phyloP scores from a whole-genome alignment of 2,113 vertebrate species.

The Murina feae region DNA sequence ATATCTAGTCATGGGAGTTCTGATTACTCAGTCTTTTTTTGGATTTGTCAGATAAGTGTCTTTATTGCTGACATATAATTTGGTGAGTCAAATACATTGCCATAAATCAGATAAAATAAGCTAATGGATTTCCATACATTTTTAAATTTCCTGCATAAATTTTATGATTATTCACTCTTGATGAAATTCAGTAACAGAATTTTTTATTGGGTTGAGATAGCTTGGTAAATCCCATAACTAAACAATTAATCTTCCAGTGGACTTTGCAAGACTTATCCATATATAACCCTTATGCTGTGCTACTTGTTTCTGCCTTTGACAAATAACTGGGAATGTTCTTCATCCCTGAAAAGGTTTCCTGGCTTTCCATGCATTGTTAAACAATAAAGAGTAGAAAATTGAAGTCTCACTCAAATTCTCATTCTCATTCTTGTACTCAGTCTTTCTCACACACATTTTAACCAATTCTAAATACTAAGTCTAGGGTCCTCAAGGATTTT shows the following conservation, averaged over 20 bases:
- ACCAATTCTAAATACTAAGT: not conserved
- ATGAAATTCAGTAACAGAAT: slow-evolving; percentile 26
- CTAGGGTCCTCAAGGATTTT: not conserved
- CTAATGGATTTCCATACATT: not conserved
- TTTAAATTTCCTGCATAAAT: not conserved
- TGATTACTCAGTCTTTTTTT: not conserved
- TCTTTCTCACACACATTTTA: not conserved
- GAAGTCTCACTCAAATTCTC: no score
- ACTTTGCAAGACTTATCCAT: not conserved
- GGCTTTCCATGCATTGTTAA: not conserved
- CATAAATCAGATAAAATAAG: not conserved
- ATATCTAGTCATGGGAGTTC: not conserved
- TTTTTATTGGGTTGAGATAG: not conserved
- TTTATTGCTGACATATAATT: not conserved
- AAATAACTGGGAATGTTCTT: not conserved
- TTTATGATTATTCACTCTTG: not conserved
- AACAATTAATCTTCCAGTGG: not conserved
- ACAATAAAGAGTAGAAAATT: not conserved
- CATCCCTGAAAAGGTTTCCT: not conserved
- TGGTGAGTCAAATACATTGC: not conserved
- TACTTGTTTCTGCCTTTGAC: not conserved
- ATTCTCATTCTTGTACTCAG: not conserved
- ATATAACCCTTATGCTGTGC: not conserved
- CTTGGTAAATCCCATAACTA: not conserved
- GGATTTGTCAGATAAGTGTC: not conserved